Base-by-base conservation (phyloP, 1,140 invertebrate species). In the Saccostrea cuccullata region DNA sequence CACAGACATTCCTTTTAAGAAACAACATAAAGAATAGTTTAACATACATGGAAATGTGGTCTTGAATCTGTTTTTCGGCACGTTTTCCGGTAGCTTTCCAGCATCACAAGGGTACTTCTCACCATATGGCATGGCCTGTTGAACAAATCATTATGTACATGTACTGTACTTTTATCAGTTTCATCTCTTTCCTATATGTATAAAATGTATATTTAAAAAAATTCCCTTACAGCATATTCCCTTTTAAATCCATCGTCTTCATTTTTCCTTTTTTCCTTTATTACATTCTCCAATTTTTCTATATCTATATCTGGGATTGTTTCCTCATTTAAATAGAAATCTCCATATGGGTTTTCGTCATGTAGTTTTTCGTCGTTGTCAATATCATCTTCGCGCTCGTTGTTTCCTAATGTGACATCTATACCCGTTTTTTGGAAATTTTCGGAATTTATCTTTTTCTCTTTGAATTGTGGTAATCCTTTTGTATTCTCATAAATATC, bases 1-100 rank as follows among this genome's bases (percentile, higher is more conserved):
- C 2, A 47, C 5, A 47, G 1, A 8, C 0, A 47, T 47, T 47
- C 47, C 0, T 9, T 0, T 47, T 5, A 8, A 3, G 0, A 0
- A 47, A 8, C 9, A 9, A 47, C 9, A 9, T 47, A 47, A 47
- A 9, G 5, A 9, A 9, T 8, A 5, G 6, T 8, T 47, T 47
- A n/a, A 67, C 60, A 20, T 67, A 67, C 60, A 67, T 26, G 91
- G 86, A 5, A 90, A 88, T 47, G 83, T 90, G 84, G 88, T 91
- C 47, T 20, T 90, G 13, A 88, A 90, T 55, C 84, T 91, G 4
- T 64, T 82, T 85, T 88, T 60, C 12, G 23, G 55, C 6, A 88
- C 86, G 26, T 23, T 30, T 86, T 55, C 88, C 85, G 64, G 55
- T 55, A 30, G 64, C 60, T 13, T 82, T 47, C 58, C 89, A 64